Evolutionary conservation across 2,797 vertebrate genomes (phyloP).

Genomic region (Channallabes apus): DNA sequence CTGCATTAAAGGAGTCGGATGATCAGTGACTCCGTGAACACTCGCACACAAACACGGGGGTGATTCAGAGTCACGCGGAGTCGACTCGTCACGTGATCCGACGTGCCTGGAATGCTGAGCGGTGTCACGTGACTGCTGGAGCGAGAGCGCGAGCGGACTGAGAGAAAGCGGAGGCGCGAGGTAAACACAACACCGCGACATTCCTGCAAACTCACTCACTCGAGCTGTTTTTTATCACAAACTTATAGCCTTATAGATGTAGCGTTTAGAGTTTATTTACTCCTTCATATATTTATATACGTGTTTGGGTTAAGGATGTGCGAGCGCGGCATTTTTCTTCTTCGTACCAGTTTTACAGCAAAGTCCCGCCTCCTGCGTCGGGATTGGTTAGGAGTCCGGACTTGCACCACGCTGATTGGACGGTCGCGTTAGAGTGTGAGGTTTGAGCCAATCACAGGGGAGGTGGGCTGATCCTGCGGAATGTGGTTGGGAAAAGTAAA

Average conservation of each 20-base stretch:
- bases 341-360: background rate
- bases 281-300: background rate
- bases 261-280: background rate
- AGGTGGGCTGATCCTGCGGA: background rate
- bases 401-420: background rate
- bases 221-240: background rate
- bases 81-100: slow-evolving; percentile 1
- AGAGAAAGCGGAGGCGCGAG: background rate
- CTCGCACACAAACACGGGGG: too few relatives aligned
- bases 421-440: background rate
- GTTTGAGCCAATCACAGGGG: background rate
- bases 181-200: background rate
- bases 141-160: background rate
- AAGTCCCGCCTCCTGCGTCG: background rate
- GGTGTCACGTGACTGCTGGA: slow-evolving; percentile 14
- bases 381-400: background rate
- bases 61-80: background rate
- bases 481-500: background rate
- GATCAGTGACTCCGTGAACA: background rate
- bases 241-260: background rate
- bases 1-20: background rate
- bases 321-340: too few relatives aligned
- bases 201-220: too few relatives aligned
- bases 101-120: background rate
- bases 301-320: background rate